Percentiles rank a stretch among this genome's conserved stretches.
phyloP scores from a whole-genome alignment of 1,140 invertebrate genomes.

The Lepidurus couesii region DNA sequence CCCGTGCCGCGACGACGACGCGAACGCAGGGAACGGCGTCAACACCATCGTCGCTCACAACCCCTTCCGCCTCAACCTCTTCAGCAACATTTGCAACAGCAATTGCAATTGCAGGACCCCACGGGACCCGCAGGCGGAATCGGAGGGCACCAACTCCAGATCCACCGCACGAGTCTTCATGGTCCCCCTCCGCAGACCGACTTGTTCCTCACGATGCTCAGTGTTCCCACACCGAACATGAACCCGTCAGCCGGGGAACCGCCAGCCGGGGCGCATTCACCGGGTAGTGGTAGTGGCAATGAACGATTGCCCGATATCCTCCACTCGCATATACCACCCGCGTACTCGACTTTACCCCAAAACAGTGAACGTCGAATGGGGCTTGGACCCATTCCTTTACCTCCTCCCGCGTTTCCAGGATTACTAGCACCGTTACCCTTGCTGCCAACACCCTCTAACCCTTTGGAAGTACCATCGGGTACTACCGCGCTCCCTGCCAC shows the following conservation, averaged over 20 bases:
- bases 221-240: conserved; percentile 30
- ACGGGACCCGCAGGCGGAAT: background rate
- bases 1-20: conserved; percentile 35
- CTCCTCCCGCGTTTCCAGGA: conserved; percentile 28
- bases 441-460: conserved; percentile 33
- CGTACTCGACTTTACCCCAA: conserved; percentile 46
- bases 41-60: conserved; percentile 20
- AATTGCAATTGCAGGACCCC: conserved; percentile 25
- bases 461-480: conserved; percentile 28
- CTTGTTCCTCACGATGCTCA: conserved; percentile 25
- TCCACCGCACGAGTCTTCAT: background rate
- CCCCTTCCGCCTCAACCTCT: conserved; percentile 27
- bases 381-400: conserved; percentile 36
- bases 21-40: conserved; percentile 35
- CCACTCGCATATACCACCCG: conserved; percentile 50
- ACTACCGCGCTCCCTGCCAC: conserved; percentile 35
- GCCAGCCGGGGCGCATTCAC: background rate
- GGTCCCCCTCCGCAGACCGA: background rate
- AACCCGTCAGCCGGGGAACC: conserved; percentile 28
- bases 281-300: background rate
- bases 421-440: conserved; percentile 31
- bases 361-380: conserved; percentile 35
- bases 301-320: conserved; percentile 49
- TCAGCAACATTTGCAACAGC: conserved; percentile 31
- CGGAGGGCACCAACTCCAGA: background rate